A percentile compares a stretch with the other conserved stretches of the same genome.
Evolutionary conservation across 1,140 invertebrate species (phyloP).

Genomic region (Caenorhabditis tropicalis): DNA sequence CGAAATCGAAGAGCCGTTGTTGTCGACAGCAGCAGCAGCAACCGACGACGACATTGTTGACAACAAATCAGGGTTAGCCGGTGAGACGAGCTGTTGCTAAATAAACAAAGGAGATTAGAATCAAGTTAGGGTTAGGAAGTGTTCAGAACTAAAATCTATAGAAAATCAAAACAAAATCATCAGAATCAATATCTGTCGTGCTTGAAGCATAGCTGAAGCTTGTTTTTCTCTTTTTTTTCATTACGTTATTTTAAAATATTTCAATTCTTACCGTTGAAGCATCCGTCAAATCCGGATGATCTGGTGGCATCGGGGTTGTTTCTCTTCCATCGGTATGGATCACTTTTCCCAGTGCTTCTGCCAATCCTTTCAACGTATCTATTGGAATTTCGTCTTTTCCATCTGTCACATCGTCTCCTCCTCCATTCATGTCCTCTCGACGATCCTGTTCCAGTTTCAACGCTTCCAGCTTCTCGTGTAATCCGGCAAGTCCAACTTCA

Average conservation of each 20-base stretch:
- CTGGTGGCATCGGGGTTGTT: slow-evolving; percentile 19
- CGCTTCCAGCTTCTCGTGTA: slow-evolving; percentile 56
- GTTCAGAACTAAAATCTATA: not conserved
- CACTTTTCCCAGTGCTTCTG: slow-evolving; percentile 64
- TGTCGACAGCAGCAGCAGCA: not conserved
- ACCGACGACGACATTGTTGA: not conserved
- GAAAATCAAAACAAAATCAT: not conserved
- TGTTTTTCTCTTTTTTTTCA: not conserved
- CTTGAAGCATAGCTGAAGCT: no score
- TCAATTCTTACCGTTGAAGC: slow-evolving; percentile 14
- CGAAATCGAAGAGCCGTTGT: not conserved
- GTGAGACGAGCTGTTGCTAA: slow-evolving; percentile 36
- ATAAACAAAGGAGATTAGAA: not conserved
- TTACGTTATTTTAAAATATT: not conserved
- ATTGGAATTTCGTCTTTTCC: slow-evolving; percentile 56
- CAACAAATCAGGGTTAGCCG: not conserved
- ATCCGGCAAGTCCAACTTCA: slow-evolving; percentile 50
- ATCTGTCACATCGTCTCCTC: not conserved
- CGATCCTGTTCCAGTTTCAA: slow-evolving; percentile 49
- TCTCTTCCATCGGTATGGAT: slow-evolving; percentile 55
- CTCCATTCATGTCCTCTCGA: slow-evolving; percentile 46
- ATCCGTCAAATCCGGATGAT: not conserved
- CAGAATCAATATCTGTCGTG: no score
- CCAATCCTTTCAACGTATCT: slow-evolving; percentile 64
- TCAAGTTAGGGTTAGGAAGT: not conserved